Evolutionary conservation across 2,113 vertebrate genomes (phyloP).

Genomic region (Microcebus tavaratra): DNA sequence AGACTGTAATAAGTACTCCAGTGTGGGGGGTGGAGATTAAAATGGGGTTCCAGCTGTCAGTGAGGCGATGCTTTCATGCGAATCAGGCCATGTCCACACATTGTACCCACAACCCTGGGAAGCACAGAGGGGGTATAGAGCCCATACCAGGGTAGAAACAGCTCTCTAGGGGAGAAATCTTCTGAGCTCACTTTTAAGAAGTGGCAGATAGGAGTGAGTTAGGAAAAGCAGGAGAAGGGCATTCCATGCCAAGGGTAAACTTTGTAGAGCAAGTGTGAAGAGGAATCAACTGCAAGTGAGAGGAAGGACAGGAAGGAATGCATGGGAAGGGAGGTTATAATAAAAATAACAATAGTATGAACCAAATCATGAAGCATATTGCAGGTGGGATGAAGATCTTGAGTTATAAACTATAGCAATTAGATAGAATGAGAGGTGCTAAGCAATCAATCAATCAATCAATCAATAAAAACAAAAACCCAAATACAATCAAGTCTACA

Average conservation of each 20-base stretch:
- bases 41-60: accelerated
- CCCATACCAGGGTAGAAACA: not conserved
- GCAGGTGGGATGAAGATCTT: not conserved
- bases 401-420: not conserved
- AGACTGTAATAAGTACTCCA: no score
- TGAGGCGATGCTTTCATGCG: not conserved
- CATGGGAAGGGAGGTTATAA: not conserved
- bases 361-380: not conserved
- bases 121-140: no score
- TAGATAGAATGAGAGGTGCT: not conserved
- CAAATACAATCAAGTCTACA: not conserved
- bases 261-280: no score
- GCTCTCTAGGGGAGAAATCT: not conserved
- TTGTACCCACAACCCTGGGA: not conserved
- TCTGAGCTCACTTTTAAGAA: not conserved
- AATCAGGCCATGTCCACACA: not conserved
- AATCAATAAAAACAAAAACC: no score
- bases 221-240: not conserved
- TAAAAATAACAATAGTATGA: not conserved
- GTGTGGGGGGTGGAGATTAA: not conserved
- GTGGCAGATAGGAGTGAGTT: not conserved
- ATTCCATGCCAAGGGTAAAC: not conserved
- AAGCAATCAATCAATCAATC: no score
- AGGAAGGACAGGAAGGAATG: not conserved
- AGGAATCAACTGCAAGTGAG: not conserved